phyloP scores from a whole-genome alignment of 2,888 invertebrate genomes.

The Drosophila nr. medialis region DNA sequence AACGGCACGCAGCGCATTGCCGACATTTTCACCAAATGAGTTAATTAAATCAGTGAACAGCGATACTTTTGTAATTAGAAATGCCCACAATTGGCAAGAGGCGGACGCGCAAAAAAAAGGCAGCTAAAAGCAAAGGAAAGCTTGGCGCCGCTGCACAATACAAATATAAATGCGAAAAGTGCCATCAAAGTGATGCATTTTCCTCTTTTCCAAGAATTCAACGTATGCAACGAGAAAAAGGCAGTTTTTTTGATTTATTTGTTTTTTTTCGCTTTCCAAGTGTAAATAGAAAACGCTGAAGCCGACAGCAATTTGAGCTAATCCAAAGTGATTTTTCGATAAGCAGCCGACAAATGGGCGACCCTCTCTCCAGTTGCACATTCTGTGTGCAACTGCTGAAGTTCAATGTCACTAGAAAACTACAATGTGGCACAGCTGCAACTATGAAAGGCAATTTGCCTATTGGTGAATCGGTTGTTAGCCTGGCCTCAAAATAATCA shows the following conservation, averaged over 20 bases:
- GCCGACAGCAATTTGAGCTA: slow-evolving; percentile 15
- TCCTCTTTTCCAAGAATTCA: slow-evolving; percentile 68
- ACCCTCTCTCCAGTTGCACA: slow-evolving; percentile 7
- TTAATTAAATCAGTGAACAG: slow-evolving; percentile 73
- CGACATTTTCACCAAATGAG: slow-evolving; percentile 76
- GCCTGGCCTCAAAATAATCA: background rate
- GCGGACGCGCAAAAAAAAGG: slow-evolving; percentile 58
- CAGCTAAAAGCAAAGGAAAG: slow-evolving; percentile 37
- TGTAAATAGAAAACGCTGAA: slow-evolving; percentile 50
- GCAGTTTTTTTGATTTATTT: background rate
- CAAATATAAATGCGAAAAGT: slow-evolving; percentile 21
- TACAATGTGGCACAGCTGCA: background rate
- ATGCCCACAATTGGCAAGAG: slow-evolving; percentile 68
- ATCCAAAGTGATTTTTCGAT: slow-evolving; percentile 21
- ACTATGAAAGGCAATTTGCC: background rate
- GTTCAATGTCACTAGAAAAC: slow-evolving; percentile 46
- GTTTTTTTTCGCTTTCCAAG: slow-evolving; percentile 7
- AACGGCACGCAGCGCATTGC: slow-evolving; percentile 54
- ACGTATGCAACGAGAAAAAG: slow-evolving; percentile 41
- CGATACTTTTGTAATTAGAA: slow-evolving; percentile 75
- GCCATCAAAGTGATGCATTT: slow-evolving; percentile 55
- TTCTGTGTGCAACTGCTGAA: slow-evolving; percentile 30
- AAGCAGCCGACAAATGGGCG: slow-evolving; percentile 1
- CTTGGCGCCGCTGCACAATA: slow-evolving; percentile 39
- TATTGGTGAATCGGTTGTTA: background rate